phyloP scores from a whole-genome alignment of 2,888 invertebrate genomes.

The Hirtodrosophila alboralis region DNA sequence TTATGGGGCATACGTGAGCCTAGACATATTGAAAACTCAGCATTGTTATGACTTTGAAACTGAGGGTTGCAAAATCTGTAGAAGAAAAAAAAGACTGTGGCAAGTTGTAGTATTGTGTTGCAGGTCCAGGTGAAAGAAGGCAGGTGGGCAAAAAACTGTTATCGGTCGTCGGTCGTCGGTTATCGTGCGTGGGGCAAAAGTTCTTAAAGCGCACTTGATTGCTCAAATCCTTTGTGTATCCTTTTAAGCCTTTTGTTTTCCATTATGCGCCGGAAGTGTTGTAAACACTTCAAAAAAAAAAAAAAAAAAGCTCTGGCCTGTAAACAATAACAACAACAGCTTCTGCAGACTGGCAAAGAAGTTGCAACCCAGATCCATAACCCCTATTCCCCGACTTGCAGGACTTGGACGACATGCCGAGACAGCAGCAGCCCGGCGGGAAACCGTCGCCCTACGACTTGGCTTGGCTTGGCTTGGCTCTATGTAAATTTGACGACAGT shows the following conservation, averaged over 20 bases:
- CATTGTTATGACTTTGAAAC: conserved; percentile 67
- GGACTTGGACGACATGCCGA: conserved; percentile 48
- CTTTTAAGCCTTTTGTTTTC: conserved; percentile 80
- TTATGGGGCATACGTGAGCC: conserved; percentile 65
- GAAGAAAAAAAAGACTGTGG: conserved; percentile 21
- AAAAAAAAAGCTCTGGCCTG: conserved; percentile 31
- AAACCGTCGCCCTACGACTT: conserved; percentile 32
- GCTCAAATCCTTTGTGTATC: conserved; percentile 80
- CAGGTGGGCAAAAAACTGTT: conserved; percentile 56
- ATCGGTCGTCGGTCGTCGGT: conserved; percentile 65
- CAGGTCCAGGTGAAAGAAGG: conserved; percentile 51
- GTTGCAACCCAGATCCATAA: conserved; percentile 19
- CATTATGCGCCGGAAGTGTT: conserved; percentile 77
- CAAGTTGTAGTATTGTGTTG: too few relatives aligned
- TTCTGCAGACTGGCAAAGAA: conserved; percentile 21
- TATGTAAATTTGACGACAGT: conserved; percentile 65
- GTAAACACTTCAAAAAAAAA: conserved; percentile 64
- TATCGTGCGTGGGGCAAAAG: conserved; percentile 50
- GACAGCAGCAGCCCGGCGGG: conserved; percentile 47
- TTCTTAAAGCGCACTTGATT: conserved; percentile 77
- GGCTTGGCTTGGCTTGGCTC: too few relatives aligned
- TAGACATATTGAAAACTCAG: conserved; percentile 69
- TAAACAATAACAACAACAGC: conserved; percentile 49
- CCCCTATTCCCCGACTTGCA: conserved; percentile 26
- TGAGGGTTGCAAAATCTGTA: conserved; percentile 1